These are phyloP conservation scores for Heliconius congener DNA, from an alignment of 1,140 invertebrate species.

Conservation along the genomic window DNA sequence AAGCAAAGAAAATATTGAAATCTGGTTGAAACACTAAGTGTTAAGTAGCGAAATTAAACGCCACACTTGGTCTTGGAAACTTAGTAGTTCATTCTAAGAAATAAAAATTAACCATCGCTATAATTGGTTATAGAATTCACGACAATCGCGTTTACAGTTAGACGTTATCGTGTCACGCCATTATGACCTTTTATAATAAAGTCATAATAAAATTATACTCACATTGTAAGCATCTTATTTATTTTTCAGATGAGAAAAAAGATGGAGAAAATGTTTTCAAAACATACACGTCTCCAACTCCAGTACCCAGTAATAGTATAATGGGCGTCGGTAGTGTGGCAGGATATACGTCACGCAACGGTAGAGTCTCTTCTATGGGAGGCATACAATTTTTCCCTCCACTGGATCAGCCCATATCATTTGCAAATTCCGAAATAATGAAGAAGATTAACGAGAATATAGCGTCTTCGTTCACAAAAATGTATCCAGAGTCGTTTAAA, in stretches of 20 bases:
- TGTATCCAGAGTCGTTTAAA: neutral
- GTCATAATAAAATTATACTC: too few species aligned
- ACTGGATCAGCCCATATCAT: neutral
- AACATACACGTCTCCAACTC: conserved; percentile 16
- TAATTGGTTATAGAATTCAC: too few species aligned
- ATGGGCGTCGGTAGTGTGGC: conserved; percentile 52
- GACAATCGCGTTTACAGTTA: too few species aligned
- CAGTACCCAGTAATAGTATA: conserved; percentile 32
- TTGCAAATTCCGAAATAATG: neutral
- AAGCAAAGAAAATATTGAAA: neutral
- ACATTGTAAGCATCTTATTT: neutral
- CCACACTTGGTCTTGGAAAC: too few species aligned
- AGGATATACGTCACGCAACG: conserved; percentile 48
- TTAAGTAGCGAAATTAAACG: too few species aligned
- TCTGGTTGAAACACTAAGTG: too few species aligned
- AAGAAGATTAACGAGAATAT: conserved; percentile 12
- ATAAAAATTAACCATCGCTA: too few species aligned
- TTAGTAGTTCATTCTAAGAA: too few species aligned
- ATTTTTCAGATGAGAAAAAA: conserved; percentile 18
- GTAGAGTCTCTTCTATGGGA: conserved; percentile 49
- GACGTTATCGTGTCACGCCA: too few species aligned
- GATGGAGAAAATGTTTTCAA: neutral
- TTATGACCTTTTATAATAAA: too few species aligned
- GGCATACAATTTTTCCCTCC: conserved; percentile 50
- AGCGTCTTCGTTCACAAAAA: neutral